phyloP scores from a whole-genome alignment of 2,113 vertebrate species.

The Nymphicus hollandicus region DNA sequence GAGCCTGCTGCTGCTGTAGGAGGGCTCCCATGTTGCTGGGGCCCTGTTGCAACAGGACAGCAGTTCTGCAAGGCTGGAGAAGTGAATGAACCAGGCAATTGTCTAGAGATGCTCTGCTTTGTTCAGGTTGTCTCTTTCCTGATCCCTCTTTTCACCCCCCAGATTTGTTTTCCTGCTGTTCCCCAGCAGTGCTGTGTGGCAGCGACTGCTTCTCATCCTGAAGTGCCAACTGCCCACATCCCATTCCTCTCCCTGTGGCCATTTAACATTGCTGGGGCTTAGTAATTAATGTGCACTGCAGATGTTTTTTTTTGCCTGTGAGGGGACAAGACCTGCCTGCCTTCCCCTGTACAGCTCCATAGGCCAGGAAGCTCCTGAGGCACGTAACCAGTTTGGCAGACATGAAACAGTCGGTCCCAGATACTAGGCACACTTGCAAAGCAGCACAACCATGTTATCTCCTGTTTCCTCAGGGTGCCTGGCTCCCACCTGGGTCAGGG shows the following conservation, averaged over 20 bases:
- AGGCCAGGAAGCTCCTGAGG: neutral
- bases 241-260: neutral
- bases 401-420: neutral
- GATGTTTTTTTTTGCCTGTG: neutral
- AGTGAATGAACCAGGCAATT: neutral
- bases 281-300: neutral
- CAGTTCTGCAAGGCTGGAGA: neutral
- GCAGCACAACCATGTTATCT: neutral
- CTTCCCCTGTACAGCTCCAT: neutral
- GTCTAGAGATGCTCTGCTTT: neutral
- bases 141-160: fast-evolving
- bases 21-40: neutral
- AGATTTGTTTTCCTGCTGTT: neutral
- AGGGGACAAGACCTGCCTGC: neutral
- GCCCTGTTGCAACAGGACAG: neutral
- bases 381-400: neutral
- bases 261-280: neutral
- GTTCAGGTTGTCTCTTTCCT: neutral
- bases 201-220: neutral
- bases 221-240: neutral
- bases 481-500: neutral
- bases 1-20: neutral
- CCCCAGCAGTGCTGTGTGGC: neutral
- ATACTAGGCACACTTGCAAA: neutral
- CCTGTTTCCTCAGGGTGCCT: neutral